Percentiles rank a stretch among this genome's conserved stretches.
phyloP scores from a whole-genome alignment of 2,113 vertebrate species.

The Cololabis saira region DNA sequence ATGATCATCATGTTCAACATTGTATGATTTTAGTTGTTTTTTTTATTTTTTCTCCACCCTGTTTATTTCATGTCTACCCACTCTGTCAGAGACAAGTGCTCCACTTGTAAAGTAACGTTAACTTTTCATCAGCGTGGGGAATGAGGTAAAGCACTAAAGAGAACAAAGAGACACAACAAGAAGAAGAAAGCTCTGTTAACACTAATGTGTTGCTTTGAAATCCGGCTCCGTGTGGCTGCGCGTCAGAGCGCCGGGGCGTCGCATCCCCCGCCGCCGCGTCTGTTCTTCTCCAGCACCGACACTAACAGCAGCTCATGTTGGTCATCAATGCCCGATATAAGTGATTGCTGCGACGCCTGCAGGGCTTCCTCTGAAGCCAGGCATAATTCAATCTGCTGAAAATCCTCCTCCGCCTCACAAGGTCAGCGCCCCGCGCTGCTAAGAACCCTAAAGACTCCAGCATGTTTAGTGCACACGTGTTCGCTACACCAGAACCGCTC shows the following conservation, averaged over 20 bases:
- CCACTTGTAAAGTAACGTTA: slow-evolving; percentile 2
- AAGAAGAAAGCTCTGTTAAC: neutral
- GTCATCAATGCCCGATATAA: neutral
- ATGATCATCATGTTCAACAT: too few species aligned
- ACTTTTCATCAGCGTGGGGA: slow-evolving; percentile 16
- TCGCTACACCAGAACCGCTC: slow-evolving; percentile 32
- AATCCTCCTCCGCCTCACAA: neutral
- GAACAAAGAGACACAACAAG: neutral
- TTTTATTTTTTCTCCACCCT: neutral
- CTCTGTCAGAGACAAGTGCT: slow-evolving; percentile 19
- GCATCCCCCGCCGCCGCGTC: neutral
- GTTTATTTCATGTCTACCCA: slow-evolving; percentile 3
- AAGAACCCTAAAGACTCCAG: slow-evolving; percentile 37
- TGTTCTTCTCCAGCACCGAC: neutral
- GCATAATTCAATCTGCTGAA: neutral
- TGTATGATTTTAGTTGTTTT: neutral
- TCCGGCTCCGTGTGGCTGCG: slow-evolving; percentile 3
- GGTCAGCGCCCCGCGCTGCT: slow-evolving; percentile 26
- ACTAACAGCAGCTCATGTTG: neutral
- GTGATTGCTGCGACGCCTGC: slow-evolving; percentile 8
- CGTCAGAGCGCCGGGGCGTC: neutral
- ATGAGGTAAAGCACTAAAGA: slow-evolving; percentile 1
- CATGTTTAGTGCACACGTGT: slow-evolving; percentile 35
- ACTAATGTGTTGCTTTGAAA: slow-evolving; percentile 29
- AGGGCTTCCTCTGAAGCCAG: neutral